A percentile compares a stretch with the other conserved stretches of the same genome.
These are phyloP conservation scores for Parasteatoda lunata DNA, from an alignment of 2,888 invertebrate genomes.

Conservation along the genomic window DNA sequence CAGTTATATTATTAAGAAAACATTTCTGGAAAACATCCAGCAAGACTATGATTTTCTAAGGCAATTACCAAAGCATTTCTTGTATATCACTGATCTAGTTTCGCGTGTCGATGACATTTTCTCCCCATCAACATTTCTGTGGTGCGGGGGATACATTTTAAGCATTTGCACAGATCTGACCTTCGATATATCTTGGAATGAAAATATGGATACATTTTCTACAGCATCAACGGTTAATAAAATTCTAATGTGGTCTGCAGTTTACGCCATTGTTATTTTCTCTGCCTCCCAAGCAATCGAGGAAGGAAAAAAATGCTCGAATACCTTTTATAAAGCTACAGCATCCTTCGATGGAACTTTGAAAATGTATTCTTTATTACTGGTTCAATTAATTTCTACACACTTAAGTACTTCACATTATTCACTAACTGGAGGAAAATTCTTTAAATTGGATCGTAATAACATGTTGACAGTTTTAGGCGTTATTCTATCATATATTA, in stretches of 20 bases:
- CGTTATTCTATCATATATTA: constrained; percentile 44
- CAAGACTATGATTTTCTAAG: not conserved
- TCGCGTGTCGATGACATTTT: constrained; percentile 40
- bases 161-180: constrained; percentile 56
- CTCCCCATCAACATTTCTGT: constrained; percentile 52
- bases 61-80: constrained; percentile 15
- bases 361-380: not conserved
- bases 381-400: constrained; percentile 31
- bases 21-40: not conserved
- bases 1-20: not conserved
- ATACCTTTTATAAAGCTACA: constrained; percentile 25
- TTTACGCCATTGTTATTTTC: constrained; percentile 12
- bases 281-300: constrained; percentile 45
- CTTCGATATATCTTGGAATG: constrained; percentile 38
- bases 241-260: constrained; percentile 19
- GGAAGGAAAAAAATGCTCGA: constrained; percentile 30
- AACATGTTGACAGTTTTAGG: constrained; percentile 55
- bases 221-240: constrained; percentile 34
- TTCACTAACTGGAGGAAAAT: constrained; percentile 49
- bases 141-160: constrained; percentile 33
- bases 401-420: constrained; percentile 20
- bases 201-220: not conserved
- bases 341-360: not conserved
- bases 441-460: constrained; percentile 37
- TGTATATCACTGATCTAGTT: constrained; percentile 29